Conservation (phyloP, 2,797 vertebrate genomes). For the Sciurus carolinensis region DNA sequence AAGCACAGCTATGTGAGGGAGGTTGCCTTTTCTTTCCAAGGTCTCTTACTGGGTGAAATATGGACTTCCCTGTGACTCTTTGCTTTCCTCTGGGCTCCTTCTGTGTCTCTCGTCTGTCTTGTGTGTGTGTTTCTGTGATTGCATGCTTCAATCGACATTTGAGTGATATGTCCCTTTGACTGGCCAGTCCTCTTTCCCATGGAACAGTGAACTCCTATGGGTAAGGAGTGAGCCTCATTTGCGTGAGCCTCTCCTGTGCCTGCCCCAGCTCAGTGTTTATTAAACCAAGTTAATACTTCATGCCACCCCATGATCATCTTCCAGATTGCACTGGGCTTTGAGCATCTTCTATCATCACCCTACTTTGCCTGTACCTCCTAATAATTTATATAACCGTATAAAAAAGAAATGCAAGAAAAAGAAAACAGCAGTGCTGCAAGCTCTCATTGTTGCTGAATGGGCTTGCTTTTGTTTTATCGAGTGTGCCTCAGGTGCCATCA, state of each 20-base stretch:
- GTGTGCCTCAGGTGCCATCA: not conserved
- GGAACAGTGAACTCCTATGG: not conserved
- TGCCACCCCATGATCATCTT: not conserved
- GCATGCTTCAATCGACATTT: not conserved
- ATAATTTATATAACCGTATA: not conserved
- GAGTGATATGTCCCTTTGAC: slow-evolving; percentile 22
- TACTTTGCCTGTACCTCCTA: not conserved
- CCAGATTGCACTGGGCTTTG: not conserved
- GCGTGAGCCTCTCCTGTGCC: fast-evolving
- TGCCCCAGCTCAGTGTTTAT: slow-evolving; percentile 7
- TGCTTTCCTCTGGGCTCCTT: not conserved
- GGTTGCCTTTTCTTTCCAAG: slow-evolving; percentile 33
- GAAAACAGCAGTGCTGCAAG: not conserved
- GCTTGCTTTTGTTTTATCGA: not conserved
- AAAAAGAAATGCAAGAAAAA: not conserved
- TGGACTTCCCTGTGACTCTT: not conserved
- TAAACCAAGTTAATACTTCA: slow-evolving; percentile 10
- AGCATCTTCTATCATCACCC: not conserved
- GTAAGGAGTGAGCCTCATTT: not conserved
- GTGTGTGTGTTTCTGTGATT: not conserved
- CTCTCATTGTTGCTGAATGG: not conserved
- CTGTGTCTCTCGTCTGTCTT: not conserved
- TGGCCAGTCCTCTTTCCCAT: not conserved
- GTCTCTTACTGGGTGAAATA: slow-evolving; percentile 49
- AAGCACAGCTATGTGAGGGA: not conserved